These are phyloP conservation scores for Euzetes globulus DNA, from an alignment of 2,888 invertebrate genomes.

Conservation along the genomic window DNA sequence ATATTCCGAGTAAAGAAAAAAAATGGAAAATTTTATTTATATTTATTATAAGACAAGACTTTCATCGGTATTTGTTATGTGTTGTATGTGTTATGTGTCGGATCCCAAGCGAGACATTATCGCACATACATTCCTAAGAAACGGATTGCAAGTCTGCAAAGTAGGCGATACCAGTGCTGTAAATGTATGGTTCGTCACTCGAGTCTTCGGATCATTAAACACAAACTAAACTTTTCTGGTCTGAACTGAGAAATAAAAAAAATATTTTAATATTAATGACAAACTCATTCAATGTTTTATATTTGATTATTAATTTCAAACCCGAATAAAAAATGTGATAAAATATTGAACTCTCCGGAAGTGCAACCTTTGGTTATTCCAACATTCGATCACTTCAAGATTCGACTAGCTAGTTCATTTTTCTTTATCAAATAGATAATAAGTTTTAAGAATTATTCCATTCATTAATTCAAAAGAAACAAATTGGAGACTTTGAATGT, in stretches of 20 bases:
- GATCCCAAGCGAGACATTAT: slow-evolving; percentile 2
- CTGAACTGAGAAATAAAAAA: not conserved
- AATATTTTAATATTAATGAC: not conserved
- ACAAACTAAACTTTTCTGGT: not conserved
- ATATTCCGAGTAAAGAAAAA: not conserved
- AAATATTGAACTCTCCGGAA: no score
- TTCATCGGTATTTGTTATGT: not conserved
- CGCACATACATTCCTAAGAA: not conserved
- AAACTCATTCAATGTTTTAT: no score
- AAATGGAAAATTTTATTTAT: not conserved
- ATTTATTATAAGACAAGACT: not conserved
- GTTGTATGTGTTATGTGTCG: not conserved
- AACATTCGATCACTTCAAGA: no score
- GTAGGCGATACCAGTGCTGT: not conserved
- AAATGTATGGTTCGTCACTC: not conserved
- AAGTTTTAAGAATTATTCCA: not conserved
- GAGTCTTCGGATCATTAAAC: slow-evolving; percentile 7
- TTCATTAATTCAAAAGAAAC: not conserved
- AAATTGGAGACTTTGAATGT: not conserved
- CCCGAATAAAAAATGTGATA: no score
- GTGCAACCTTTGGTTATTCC: no score
- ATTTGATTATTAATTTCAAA: no score
- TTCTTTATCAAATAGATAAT: no score
- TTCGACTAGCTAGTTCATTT: no score
- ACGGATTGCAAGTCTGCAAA: not conserved